Percentiles rank a stretch among this genome's conserved stretches.
Conservation (phyloP, 2,888 invertebrate genomes). For the Leucania comma region DNA sequence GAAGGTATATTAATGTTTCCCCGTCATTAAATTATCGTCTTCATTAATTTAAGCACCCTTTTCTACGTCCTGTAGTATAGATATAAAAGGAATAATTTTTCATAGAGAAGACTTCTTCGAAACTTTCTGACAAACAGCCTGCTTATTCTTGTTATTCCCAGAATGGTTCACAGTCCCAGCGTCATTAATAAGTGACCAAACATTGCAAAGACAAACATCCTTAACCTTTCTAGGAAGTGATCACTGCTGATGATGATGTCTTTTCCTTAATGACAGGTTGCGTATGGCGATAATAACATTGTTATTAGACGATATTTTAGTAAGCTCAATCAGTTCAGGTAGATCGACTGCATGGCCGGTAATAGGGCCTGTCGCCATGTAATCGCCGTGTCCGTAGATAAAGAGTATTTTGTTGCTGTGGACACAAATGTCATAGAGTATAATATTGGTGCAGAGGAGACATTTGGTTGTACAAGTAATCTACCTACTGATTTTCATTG, state of each 20-base stretch:
- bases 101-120: conserved; percentile 25
- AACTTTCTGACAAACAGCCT: conserved; percentile 7
- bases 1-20: conserved; percentile 15
- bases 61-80: conserved; percentile 4
- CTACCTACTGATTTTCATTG: background rate
- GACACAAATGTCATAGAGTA: conserved; percentile 48
- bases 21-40: conserved; percentile 6
- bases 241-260: conserved; percentile 49
- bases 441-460: conserved; percentile 31
- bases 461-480: background rate
- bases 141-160: conserved; percentile 33
- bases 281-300: conserved; percentile 52
- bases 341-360: conserved; percentile 56
- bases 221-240: conserved; percentile 54
- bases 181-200: conserved; percentile 37
- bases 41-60: conserved; percentile 23
- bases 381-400: conserved; percentile 73
- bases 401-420: conserved; percentile 64
- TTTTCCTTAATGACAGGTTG: conserved; percentile 56
- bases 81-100: conserved; percentile 12
- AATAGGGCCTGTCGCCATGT: conserved; percentile 80
- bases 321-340: conserved; percentile 66
- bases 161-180: conserved; percentile 33
- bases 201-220: conserved; percentile 52
- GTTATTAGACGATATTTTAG: conserved; percentile 59